Percentiles rank a stretch among this genome's conserved stretches.
Evolutionary conservation across 2,113 vertebrate species (phyloP).

Genomic region (Takifugu flavidus): DNA sequence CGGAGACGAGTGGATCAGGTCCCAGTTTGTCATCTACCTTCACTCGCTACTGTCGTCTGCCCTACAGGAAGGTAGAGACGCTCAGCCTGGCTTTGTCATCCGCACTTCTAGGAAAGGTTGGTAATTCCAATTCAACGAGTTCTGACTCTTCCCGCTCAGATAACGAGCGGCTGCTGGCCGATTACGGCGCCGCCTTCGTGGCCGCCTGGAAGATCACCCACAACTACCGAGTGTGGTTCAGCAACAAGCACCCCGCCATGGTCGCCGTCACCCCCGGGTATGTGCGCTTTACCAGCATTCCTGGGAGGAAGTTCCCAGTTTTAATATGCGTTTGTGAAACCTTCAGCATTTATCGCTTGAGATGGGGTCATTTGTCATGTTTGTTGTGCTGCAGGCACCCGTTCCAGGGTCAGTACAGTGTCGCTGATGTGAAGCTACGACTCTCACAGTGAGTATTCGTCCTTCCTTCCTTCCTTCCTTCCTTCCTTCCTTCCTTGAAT

Average conservation of each 20-base stretch:
- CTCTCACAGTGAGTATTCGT: conserved; percentile 91
- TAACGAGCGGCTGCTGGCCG: conserved; percentile 87
- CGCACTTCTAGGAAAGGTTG: background rate
- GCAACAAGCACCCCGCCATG: conserved; percentile 90
- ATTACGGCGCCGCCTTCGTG: conserved; percentile 86
- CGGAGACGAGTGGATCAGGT: conserved; percentile 97
- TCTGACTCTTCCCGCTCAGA: conserved; percentile 67
- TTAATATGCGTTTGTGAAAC: background rate
- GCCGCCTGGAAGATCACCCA: conserved; percentile 91
- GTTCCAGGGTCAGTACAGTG: conserved; percentile 96
- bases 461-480: background rate
- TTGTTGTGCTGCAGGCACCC: conserved; percentile 80
- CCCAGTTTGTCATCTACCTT: conserved; percentile 91
- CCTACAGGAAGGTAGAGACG: conserved; percentile 79
- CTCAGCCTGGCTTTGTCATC: background rate
- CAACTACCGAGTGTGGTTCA: conserved; percentile 94
- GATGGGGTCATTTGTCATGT: too few relatives aligned
- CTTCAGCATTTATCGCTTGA: too few relatives aligned
- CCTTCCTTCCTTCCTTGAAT: background rate
- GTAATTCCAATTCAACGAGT: background rate
- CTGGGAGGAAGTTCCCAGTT: background rate
- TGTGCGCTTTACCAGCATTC: conserved; percentile 19
- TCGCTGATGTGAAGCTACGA: conserved; percentile 90
- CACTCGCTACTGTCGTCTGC: conserved; percentile 88
- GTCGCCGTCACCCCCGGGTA: conserved; percentile 87